These are phyloP conservation scores for Melieria picta DNA, from an alignment of 2,888 invertebrate species.

Conservation along the genomic window DNA sequence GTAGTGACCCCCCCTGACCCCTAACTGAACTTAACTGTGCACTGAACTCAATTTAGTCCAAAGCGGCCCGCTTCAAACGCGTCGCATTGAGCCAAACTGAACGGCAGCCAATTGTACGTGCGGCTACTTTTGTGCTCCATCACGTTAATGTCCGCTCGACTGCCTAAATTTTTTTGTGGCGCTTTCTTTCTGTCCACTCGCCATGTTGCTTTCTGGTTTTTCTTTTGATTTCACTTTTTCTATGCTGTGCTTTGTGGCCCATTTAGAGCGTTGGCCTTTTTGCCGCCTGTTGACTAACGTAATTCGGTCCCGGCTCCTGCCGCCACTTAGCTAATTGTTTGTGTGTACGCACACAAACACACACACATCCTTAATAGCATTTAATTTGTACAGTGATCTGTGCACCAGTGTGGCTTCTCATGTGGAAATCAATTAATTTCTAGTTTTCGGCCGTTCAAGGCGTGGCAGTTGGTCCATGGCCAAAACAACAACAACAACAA, in stretches of 20 bases:
- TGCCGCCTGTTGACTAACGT: constrained; percentile 33
- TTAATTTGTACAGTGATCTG: constrained; percentile 38
- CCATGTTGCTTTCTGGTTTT: constrained; percentile 14
- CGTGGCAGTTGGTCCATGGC: too few species aligned
- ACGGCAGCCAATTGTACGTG: too few species aligned
- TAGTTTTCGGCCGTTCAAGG: neutral
- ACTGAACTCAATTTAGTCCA: too few species aligned
- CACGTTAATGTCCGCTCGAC: neutral
- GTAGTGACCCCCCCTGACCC: too few species aligned
- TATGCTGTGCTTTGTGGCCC: neutral
- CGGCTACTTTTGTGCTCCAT: too few species aligned
- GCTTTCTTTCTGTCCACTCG: neutral
- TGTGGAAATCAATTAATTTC: constrained; percentile 1
- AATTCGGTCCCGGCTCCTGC: constrained; percentile 41
- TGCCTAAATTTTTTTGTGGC: neutral
- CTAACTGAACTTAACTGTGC: too few species aligned
- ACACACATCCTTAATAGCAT: constrained; percentile 54
- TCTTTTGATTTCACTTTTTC: constrained; percentile 42
- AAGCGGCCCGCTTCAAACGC: too few species aligned
- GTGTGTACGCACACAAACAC: constrained; percentile 53
- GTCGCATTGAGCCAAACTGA: too few species aligned
- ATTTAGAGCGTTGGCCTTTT: constrained; percentile 19
- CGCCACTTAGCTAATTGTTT: constrained; percentile 55
- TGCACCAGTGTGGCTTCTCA: neutral
- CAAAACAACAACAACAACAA: too few species aligned